Conservation (phyloP, 2,888 invertebrate species). For the Orthosia gothica region DNA sequence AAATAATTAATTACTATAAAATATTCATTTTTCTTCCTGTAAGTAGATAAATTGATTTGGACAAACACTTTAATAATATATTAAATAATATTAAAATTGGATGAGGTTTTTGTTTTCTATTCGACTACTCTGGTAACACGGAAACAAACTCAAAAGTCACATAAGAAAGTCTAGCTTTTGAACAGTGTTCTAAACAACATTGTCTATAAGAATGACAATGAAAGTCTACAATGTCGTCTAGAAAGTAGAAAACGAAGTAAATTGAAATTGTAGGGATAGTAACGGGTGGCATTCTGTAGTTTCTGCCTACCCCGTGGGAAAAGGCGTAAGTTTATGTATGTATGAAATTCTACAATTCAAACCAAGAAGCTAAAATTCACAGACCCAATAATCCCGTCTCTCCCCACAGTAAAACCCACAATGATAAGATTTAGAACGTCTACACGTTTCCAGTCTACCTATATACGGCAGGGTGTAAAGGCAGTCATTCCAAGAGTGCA, state of each 20-base stretch:
- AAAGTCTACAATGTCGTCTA: background rate
- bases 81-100: too few species aligned
- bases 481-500: constrained; percentile 54
- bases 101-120: background rate
- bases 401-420: constrained; percentile 24
- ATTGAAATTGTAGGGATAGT: too few species aligned
- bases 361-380: constrained; percentile 16
- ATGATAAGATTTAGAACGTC: constrained; percentile 36
- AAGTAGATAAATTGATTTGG: too few species aligned
- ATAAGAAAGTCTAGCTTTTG: background rate
- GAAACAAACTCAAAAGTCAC: background rate
- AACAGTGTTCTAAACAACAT: background rate
- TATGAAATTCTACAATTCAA: background rate
- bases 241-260: too few species aligned
- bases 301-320: too few species aligned
- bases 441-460: constrained; percentile 18
- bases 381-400: constrained; percentile 9
- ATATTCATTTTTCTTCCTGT: too few species aligned
- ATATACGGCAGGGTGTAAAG: background rate
- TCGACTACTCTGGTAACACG: background rate
- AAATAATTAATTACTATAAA: background rate
- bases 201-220: background rate
- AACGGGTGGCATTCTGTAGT: too few species aligned
- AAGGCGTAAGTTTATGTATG: too few species aligned
- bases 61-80: too few species aligned